phyloP scores from a whole-genome alignment of 2,888 invertebrate species.

The Cephus pygmeus region DNA sequence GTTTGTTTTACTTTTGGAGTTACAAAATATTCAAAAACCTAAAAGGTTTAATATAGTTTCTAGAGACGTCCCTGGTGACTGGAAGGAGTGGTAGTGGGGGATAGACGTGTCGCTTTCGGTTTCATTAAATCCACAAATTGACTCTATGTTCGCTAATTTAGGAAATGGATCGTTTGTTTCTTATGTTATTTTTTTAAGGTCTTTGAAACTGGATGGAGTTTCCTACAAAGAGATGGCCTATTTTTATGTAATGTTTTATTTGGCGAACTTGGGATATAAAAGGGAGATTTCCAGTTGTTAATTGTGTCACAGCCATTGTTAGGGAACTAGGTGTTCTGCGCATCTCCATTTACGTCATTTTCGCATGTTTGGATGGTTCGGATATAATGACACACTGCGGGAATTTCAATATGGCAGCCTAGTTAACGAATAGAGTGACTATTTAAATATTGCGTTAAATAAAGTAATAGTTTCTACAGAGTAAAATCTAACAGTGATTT shows the following conservation, averaged over 20 bases:
- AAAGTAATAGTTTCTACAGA: not conserved
- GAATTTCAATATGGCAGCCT: not conserved
- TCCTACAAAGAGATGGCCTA: not conserved
- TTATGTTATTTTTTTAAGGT: not conserved
- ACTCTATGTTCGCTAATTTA: not conserved
- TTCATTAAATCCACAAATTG: not conserved
- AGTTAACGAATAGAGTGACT: not conserved
- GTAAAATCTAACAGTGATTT: not conserved
- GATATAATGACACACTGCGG: not conserved
- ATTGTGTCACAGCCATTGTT: not conserved
- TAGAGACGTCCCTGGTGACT: not conserved
- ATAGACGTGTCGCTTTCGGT: constrained; percentile 9
- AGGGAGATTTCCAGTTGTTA: not conserved
- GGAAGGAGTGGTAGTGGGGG: not conserved
- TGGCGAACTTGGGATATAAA: not conserved
- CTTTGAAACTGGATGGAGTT: not conserved
- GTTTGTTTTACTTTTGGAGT: not conserved
- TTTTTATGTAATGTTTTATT: not conserved
- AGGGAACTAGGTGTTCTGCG: not conserved
- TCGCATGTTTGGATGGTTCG: not conserved
- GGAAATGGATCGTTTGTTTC: not conserved
- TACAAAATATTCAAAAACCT: not conserved
- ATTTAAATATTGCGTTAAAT: not conserved
- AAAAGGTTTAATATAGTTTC: not conserved
- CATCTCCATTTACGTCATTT: not conserved